Evolutionary conservation across 1,140 invertebrate species (phyloP).

Genomic region (Halesus radiatus): DNA sequence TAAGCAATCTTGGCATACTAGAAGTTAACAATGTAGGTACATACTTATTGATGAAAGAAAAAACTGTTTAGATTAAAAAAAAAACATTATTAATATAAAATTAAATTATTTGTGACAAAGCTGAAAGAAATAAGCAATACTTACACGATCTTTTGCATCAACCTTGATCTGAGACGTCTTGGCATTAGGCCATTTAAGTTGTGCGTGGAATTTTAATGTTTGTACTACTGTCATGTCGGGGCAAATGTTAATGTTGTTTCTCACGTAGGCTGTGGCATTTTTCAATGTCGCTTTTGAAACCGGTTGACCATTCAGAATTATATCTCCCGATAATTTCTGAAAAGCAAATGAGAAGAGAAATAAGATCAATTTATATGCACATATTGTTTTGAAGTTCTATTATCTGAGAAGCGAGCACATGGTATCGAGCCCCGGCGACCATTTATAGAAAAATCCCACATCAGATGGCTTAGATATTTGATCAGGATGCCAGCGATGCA

Average conservation of each 20-base stretch:
- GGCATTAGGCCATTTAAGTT: slow-evolving; percentile 75
- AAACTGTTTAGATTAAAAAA: too few relatives aligned
- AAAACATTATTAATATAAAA: too few relatives aligned
- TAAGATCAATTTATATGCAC: neutral
- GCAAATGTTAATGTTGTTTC: slow-evolving; percentile 72
- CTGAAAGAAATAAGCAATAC: slow-evolving; percentile 6
- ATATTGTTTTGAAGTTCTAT: too few relatives aligned
- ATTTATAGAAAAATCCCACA: too few relatives aligned
- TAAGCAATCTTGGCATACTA: too few relatives aligned
- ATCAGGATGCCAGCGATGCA: too few relatives aligned
- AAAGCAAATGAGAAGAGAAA: slow-evolving; percentile 5
- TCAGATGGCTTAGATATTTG: too few relatives aligned
- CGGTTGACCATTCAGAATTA: slow-evolving; percentile 88
- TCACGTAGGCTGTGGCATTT: slow-evolving; percentile 76
- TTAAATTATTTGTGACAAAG: too few relatives aligned
- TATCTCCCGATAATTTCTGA: slow-evolving; percentile 79
- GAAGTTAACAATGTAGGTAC: too few relatives aligned
- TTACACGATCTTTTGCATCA: slow-evolving; percentile 75
- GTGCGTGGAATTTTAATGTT: slow-evolving; percentile 84
- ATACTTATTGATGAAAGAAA: too few relatives aligned
- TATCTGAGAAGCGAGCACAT: too few relatives aligned
- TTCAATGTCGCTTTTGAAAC: slow-evolving; percentile 79
- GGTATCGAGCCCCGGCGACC: too few relatives aligned
- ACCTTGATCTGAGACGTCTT: slow-evolving; percentile 71
- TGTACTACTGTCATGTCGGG: slow-evolving; percentile 86